A percentile compares a stretch with the other conserved stretches of the same genome.
Conservation (phyloP, 35 echinoderm and acorn worm genomes). For the Nesometra sesokonis region DNA sequence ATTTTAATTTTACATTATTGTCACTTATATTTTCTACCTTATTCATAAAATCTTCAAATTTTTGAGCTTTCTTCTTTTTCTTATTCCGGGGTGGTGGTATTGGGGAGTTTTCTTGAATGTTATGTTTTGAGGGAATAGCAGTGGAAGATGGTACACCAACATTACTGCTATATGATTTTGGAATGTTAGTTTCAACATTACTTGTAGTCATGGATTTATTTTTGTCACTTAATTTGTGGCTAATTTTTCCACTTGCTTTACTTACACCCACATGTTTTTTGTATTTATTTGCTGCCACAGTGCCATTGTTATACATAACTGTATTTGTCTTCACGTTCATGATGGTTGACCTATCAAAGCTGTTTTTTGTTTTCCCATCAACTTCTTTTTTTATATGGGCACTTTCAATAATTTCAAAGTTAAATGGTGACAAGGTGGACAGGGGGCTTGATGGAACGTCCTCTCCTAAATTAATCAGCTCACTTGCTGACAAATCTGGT, state of each 20-base stretch:
- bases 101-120: not conserved
- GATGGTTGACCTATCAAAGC: not conserved
- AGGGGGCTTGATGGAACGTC: not conserved
- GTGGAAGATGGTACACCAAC: not conserved
- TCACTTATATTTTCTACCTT: no score
- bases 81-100: not conserved
- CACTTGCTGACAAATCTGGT: not conserved
- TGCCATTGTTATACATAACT: not conserved
- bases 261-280: not conserved
- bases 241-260: no score
- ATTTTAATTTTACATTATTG: not conserved
- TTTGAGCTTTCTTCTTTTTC: not conserved
- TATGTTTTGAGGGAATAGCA: not conserved
- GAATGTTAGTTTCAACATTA: not conserved
- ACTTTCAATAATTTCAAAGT: slow-evolving; percentile 12
- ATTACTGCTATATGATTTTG: not conserved
- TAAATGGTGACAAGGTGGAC: slow-evolving; percentile 2
- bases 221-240: not conserved
- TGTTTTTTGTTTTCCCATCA: not conserved
- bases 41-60: not conserved
- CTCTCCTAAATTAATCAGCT: slow-evolving; percentile 6
- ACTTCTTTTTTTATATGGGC: not conserved
- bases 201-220: not conserved
- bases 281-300: not conserved
- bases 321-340: not conserved